phyloP scores from a whole-genome alignment of 2,797 vertebrate species.

The Rhynchonycteris naso region DNA sequence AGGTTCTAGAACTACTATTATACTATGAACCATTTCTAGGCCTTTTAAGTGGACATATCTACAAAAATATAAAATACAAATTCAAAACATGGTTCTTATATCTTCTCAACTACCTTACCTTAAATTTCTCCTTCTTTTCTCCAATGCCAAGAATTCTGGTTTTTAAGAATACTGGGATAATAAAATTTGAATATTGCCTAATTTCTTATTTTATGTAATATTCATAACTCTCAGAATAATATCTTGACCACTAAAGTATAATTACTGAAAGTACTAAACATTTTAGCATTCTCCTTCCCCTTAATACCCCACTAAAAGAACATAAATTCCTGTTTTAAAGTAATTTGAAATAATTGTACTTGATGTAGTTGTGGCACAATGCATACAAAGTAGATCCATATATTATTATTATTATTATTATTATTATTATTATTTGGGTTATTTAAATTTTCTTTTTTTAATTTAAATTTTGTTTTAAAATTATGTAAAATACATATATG shows the following conservation, averaged over 20 bases:
- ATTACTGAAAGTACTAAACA: background rate
- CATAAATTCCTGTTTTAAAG: background rate
- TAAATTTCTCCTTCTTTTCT: background rate
- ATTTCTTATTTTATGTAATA: background rate
- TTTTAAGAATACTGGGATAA: background rate
- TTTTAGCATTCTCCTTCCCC: background rate
- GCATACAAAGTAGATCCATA: background rate
- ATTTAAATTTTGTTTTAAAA: background rate
- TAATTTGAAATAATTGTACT: background rate
- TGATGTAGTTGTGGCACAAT: background rate
- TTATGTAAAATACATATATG: background rate
- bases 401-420: background rate
- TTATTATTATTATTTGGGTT: background rate
- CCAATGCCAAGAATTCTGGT: background rate
- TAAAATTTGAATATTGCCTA: background rate
- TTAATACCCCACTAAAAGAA: background rate
- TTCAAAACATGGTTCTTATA: background rate
- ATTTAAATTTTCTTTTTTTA: background rate
- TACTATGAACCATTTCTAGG: background rate
- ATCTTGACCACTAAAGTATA: background rate
- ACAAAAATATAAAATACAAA: background rate
- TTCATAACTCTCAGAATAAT: background rate
- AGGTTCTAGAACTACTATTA: background rate
- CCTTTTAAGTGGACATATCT: background rate
- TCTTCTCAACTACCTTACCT: background rate